These are phyloP conservation scores for Coluber constrictor DNA, from an alignment of 2,797 vertebrate species.

Conservation along the genomic window DNA sequence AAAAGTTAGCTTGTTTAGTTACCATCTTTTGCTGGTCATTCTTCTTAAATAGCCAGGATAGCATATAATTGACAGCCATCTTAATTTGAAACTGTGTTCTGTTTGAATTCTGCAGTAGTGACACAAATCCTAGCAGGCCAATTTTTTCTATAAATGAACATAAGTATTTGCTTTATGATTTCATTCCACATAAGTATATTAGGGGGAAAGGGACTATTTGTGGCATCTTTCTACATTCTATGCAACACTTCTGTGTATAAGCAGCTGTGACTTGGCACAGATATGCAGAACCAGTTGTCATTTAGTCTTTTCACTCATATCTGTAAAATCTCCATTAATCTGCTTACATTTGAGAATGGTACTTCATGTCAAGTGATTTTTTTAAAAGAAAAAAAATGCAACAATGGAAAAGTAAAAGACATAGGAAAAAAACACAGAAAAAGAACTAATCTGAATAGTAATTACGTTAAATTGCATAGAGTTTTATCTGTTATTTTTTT, in stretches of 20 bases:
- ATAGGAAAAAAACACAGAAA: not conserved
- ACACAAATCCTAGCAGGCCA: slow-evolving; percentile 15
- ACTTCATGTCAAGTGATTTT: not conserved
- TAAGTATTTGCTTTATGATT: slow-evolving; percentile 30
- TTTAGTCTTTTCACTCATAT: slow-evolving; percentile 52
- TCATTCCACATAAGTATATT: slow-evolving; percentile 18
- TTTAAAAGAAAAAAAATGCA: slow-evolving; percentile 15
- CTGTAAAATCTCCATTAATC: slow-evolving; percentile 56
- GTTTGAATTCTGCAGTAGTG: slow-evolving; percentile 17
- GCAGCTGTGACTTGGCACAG: slow-evolving; percentile 42
- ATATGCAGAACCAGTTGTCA: slow-evolving; percentile 13
- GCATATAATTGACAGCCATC: not conserved
- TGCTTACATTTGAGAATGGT: slow-evolving; percentile 31
- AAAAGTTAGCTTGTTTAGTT: not conserved
- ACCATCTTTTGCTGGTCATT: not conserved
- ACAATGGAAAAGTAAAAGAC: slow-evolving; percentile 9
- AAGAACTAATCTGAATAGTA: not conserved
- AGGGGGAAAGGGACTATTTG: slow-evolving; percentile 33
- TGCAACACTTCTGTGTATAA: slow-evolving; percentile 38
- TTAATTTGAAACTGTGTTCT: not conserved
- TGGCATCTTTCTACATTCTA: not conserved
- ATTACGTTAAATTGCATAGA: not conserved
- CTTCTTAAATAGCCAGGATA: not conserved
- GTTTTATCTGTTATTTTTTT: not conserved
- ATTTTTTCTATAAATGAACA: slow-evolving; percentile 25